These are phyloP conservation scores for Dione juno DNA, from an alignment of 2,888 invertebrate genomes.

Conservation along the genomic window DNA sequence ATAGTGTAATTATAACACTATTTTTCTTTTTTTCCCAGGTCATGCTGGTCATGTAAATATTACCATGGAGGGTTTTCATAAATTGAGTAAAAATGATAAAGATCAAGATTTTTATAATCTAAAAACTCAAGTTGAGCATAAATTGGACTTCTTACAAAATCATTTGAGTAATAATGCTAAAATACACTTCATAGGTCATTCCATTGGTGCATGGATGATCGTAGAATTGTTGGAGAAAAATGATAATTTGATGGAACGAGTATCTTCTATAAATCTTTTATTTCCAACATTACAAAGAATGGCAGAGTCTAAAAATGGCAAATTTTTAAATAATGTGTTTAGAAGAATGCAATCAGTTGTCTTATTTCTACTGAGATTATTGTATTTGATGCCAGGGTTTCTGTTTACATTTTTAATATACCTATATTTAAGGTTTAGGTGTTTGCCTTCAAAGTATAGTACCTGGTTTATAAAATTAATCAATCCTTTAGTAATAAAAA, in stretches of 20 bases:
- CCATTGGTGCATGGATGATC: constrained; percentile 94
- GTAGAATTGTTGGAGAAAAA: constrained; percentile 87
- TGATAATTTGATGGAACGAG: constrained; percentile 77
- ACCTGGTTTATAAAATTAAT: constrained; percentile 82
- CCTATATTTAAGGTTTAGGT: constrained; percentile 80
- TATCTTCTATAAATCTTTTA: constrained; percentile 88
- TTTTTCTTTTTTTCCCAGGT: constrained; percentile 76
- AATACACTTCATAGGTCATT: constrained; percentile 94
- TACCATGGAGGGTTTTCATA: constrained; percentile 72
- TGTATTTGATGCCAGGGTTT: constrained; percentile 78
- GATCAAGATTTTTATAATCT: constrained; percentile 86
- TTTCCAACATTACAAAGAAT: constrained; percentile 95
- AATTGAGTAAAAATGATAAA: constrained; percentile 57
- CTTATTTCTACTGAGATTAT: constrained; percentile 70
- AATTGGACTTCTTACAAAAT: constrained; percentile 89
- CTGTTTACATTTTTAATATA: constrained; percentile 79
- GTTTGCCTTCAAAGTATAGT: constrained; percentile 77
- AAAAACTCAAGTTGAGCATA: constrained; percentile 91
- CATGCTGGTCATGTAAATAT: constrained; percentile 87
- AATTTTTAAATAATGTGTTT: constrained; percentile 85
- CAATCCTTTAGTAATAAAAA: constrained; percentile 83
- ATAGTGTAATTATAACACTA: background rate
- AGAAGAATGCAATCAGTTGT: constrained; percentile 62
- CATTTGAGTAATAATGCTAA: constrained; percentile 88
- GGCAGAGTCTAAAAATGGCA: constrained; percentile 89